Conservation (phyloP, 2,113 vertebrate genomes). For the Leptodactylus fuscus region DNA sequence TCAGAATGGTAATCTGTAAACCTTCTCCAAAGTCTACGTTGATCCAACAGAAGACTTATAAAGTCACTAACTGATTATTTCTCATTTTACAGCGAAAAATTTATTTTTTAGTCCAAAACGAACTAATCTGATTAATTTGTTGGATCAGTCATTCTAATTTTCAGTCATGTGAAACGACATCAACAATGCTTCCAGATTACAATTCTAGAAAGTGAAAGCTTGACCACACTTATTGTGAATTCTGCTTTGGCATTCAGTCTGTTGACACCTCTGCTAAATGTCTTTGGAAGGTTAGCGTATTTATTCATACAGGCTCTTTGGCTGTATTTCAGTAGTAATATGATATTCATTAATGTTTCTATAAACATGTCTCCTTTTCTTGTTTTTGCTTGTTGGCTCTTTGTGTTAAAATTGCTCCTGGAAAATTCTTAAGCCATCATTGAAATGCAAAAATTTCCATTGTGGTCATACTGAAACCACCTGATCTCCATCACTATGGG, state of each 20-base stretch:
- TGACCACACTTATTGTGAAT: neutral
- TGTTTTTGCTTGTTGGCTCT: slow-evolving; percentile 10
- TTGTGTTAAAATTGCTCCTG: slow-evolving; percentile 10
- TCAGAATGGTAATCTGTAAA: neutral
- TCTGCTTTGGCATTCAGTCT: neutral
- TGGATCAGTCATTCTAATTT: neutral
- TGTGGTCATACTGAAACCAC: neutral
- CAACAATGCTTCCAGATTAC: neutral
- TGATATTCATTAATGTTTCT: slow-evolving; percentile 16
- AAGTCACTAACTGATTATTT: neutral
- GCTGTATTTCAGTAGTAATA: neutral
- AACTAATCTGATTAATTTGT: neutral
- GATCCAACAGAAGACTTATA: neutral
- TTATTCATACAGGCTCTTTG: neutral
- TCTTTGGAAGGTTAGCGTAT: neutral
- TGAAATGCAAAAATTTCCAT: neutral
- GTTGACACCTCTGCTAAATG: slow-evolving; percentile 10
- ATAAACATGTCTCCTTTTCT: neutral
- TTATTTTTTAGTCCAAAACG: neutral
- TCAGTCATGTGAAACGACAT: neutral
- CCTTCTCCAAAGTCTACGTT: neutral
- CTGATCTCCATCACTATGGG: slow-evolving; percentile 15
- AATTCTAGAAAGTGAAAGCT: neutral
- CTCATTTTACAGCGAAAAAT: neutral
- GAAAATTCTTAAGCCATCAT: neutral